A percentile compares a stretch with the other conserved stretches of the same genome.
Conservation (phyloP, 1,140 invertebrate species). For the Ceratosolen fusciceps region DNA sequence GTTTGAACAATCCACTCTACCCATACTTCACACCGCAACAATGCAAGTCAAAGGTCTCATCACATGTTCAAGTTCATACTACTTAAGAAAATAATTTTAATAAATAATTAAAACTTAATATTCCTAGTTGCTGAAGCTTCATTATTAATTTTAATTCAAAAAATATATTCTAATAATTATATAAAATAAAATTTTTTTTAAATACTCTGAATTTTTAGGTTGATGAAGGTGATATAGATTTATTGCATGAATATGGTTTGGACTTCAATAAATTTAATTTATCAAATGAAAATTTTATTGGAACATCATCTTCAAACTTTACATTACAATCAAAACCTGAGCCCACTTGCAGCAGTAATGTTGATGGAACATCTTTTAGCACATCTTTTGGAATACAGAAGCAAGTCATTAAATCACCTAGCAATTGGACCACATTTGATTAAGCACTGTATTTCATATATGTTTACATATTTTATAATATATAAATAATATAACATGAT, state of each 20-base stretch:
- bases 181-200: no score
- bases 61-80: constrained; percentile 12
- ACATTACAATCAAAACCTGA: constrained; percentile 45
- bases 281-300: constrained; percentile 59
- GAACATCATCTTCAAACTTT: constrained; percentile 15
- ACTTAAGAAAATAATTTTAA: not conserved
- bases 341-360: constrained; percentile 4
- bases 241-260: constrained; percentile 74
- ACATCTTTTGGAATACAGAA: constrained; percentile 54
- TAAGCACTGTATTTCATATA: constrained; percentile 50
- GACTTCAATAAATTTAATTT: constrained; percentile 70
- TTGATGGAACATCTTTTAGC: constrained; percentile 57
- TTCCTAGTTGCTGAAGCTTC: not conserved
- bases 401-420: constrained; percentile 64
- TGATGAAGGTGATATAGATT: constrained; percentile 69
- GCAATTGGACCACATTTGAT: constrained; percentile 71
- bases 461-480: constrained; percentile 13
- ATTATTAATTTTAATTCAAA: not conserved
- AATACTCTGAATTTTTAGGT: constrained; percentile 9
- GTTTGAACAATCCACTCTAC: constrained; percentile 75
- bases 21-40: constrained; percentile 73
- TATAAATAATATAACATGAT: not conserved
- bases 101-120: no score
- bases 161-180: not conserved
- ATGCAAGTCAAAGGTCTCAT: constrained; percentile 32